Percentiles rank a stretch among this genome's conserved stretches.
Conservation (phyloP, 2,797 vertebrate genomes). For the Enteromius argenteus region DNA sequence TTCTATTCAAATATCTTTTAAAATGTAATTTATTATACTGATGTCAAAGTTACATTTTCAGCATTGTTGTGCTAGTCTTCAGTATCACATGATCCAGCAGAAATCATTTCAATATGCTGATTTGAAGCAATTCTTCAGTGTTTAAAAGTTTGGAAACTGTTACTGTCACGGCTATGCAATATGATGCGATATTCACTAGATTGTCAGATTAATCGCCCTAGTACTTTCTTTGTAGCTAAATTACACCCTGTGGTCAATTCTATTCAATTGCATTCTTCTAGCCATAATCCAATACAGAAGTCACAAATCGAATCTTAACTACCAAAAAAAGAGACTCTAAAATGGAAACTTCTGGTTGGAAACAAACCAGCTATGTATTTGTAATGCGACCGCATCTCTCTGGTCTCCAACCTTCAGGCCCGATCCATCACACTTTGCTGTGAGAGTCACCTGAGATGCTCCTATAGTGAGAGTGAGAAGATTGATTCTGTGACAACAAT, state of each 20-base stretch:
- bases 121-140: not conserved
- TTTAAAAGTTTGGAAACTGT: not conserved
- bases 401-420: constrained; percentile 3
- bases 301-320: not conserved
- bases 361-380: not conserved
- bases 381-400: constrained; percentile 8
- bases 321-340: not conserved
- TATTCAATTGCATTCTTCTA: not conserved
- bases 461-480: constrained; percentile 17
- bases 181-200: not conserved
- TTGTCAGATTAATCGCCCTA: not conserved
- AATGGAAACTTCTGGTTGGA: not conserved
- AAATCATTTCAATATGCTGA: not conserved
- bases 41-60: not conserved
- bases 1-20: not conserved
- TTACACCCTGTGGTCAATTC: not conserved
- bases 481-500: constrained; percentile 53
- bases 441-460: constrained; percentile 13
- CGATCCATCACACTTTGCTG: constrained; percentile 10
- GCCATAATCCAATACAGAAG: not conserved
- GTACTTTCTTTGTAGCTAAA: not conserved
- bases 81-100: not conserved
- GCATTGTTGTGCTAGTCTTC: not conserved
- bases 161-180: not conserved
- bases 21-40: not conserved